Base-by-base conservation (phyloP, 1,140 invertebrate species). In the Heterodera carotae region DNA sequence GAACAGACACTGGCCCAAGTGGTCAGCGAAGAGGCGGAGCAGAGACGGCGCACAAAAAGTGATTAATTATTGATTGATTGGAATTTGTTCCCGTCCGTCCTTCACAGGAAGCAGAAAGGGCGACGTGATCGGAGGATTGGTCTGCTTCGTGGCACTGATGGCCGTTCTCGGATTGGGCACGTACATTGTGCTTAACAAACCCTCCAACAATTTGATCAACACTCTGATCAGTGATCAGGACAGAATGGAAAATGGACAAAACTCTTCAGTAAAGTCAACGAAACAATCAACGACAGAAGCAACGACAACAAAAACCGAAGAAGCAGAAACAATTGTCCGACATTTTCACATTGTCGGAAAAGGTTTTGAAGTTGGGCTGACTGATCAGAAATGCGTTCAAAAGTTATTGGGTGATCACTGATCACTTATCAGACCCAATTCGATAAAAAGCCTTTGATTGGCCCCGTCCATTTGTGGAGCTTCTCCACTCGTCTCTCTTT, bases 21-120 rank as follows among this genome's bases (percentile, higher is more conserved):
- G 22, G 76, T 77, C 48, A 69, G 64, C 34, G 76, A 77, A 43
- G 76, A 77, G 48, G 68, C 22, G n/a, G 76, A 77, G 56, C 70
- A 77, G 15, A 31, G 72, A 22, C n/a, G 72, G 15, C 27, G 29
- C 1, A 74, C 27, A 34, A 66, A 36, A 39, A 74, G 72, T 62
- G 31, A 34, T 10, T 25, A 15, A 27, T n/a, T n/a, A 66, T n/a
- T n/a, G n/a, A n/a, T n/a, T n/a, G n/a, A n/a, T n/a, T n/a, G n/a
- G n/a, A n/a, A n/a, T n/a, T n/a, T n/a, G n/a, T n/a, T n/a, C n/a
- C n/a, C n/a, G n/a, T n/a, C n/a, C n/a, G n/a, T n/a, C n/a, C n/a
- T n/a, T n/a, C n/a, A n/a, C n/a, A n/a, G n/a, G n/a, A n/a, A n/a
- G 72, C 33, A 27, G 56, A 29, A 74, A 74, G 25, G 25, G 72